phyloP scores from a whole-genome alignment of 2,797 vertebrate species.

The Prionace glauca region DNA sequence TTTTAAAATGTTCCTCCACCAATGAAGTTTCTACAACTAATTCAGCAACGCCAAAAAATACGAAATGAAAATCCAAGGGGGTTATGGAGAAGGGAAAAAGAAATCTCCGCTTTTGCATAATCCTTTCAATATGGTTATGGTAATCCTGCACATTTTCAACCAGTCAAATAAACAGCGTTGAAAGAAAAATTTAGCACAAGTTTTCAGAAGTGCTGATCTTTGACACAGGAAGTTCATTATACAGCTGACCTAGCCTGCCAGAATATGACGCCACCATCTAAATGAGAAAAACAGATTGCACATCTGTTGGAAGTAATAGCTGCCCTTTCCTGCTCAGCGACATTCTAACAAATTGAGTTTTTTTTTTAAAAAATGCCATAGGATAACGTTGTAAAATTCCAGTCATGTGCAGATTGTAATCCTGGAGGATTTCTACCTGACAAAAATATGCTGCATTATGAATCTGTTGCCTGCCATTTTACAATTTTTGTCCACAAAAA shows the following conservation, averaged over 20 bases:
- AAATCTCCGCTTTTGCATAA: conserved; percentile 13
- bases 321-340: conserved; percentile 26
- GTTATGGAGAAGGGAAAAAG: not conserved
- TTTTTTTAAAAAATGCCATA: conserved; percentile 14
- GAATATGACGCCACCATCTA: conserved; percentile 34
- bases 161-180: conserved; percentile 36
- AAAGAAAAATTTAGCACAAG: conserved; percentile 37
- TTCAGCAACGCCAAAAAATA: not conserved
- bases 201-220: conserved; percentile 36
- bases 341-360: conserved; percentile 28
- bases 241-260: conserved; percentile 28
- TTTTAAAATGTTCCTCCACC: not conserved
- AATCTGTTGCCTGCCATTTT: not conserved
- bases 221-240: conserved; percentile 38
- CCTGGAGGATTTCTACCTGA: not conserved
- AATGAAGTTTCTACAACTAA: not conserved
- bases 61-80: not conserved
- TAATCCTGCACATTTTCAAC: conserved; percentile 33
- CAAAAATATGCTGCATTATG: not conserved
- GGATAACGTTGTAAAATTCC: not conserved
- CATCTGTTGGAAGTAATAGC: conserved; percentile 37
- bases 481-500: not conserved
- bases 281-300: conserved; percentile 38
- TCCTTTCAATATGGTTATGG: conserved; percentile 35
- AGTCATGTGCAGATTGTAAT: not conserved